phyloP scores from a whole-genome alignment of 2,113 vertebrate genomes.

The Colaptes auratus region DNA sequence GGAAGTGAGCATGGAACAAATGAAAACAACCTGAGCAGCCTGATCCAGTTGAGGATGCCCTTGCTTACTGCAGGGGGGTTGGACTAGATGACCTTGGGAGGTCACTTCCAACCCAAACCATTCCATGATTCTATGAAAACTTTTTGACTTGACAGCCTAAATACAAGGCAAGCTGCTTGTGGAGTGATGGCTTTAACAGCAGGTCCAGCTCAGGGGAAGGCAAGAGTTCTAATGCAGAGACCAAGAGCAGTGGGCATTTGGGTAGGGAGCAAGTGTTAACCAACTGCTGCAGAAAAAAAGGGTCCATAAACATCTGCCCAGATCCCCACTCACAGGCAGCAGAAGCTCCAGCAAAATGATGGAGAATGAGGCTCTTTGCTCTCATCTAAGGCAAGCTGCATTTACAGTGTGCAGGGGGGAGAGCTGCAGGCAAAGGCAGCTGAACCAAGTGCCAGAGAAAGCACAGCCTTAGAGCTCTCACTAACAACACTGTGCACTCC shows the following conservation, averaged over 20 bases:
- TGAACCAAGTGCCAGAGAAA: background rate
- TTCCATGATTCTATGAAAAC: too few relatives aligned
- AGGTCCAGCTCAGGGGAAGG: background rate
- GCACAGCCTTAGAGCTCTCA: accelerated
- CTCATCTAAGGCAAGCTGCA: background rate
- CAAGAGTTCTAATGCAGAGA: background rate
- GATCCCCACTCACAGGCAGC: background rate
- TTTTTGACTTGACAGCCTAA: background rate
- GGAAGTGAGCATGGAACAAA: background rate
- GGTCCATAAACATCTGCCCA: background rate
- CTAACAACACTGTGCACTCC: background rate
- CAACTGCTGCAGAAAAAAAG: background rate
- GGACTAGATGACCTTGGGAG: too few relatives aligned
- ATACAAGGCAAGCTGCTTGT: background rate
- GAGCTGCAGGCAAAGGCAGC: background rate
- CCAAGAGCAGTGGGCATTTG: background rate
- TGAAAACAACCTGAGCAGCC: background rate
- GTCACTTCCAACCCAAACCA: too few relatives aligned
- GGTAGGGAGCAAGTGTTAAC: background rate
- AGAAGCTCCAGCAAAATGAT: background rate
- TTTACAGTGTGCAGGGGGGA: background rate
- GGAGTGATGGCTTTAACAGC: background rate
- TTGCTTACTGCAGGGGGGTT: too few relatives aligned
- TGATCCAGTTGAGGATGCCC: too few relatives aligned
- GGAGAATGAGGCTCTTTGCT: background rate